Evolutionary conservation across 1,140 invertebrate species (phyloP), one percentile per base, ranked within the genome.

Genomic region (Pristionchus pacificus): DNA sequence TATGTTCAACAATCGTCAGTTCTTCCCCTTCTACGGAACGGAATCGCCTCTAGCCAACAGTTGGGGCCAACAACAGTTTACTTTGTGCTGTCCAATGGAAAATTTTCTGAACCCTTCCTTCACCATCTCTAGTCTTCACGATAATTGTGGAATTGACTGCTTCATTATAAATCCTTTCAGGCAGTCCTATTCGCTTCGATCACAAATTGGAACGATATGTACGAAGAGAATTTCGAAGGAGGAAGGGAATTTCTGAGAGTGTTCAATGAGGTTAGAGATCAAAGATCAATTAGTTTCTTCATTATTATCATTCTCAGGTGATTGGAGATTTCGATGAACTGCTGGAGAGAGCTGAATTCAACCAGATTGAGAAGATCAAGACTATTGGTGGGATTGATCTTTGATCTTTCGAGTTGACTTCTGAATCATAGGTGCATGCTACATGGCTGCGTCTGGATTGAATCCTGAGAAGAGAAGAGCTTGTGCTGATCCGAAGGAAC

Each of bases 291-390:
- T 49, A 13, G 60, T 61, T 61, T 13, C 60, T 61, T 27, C 25
- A 25, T 61, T 24, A 14, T 61, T 30, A 13, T 13, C 10, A 13
- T 24, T 27, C 24, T 61, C 25, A 61, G 25, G 86, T 97, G 14
- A 93, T 89, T 65, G 92, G 90, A 0, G 95, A 97, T 85, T 96
- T 97, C 83, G 95, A 97, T 83, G 93, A 96, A 80, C 84, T 97
- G 3, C 84, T 97, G 0, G 90, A 91, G 63, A 88, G 90, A 63
- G 86, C 88, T 0, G 89, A 93, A 75, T 97, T 92, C 80, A 88
- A 89, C 55, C 90, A 92, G 65, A 91, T 97, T 1, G 94, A 97
- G 83, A 98, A 98, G 85, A 97, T 98, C 71, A 98, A 98, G 84
- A 97, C 95, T 0, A 30, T 27, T 24, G 29, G 60, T 27, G 60